phyloP scores from a whole-genome alignment of 2,888 invertebrate genomes.

The Scrobipalpa costella region DNA sequence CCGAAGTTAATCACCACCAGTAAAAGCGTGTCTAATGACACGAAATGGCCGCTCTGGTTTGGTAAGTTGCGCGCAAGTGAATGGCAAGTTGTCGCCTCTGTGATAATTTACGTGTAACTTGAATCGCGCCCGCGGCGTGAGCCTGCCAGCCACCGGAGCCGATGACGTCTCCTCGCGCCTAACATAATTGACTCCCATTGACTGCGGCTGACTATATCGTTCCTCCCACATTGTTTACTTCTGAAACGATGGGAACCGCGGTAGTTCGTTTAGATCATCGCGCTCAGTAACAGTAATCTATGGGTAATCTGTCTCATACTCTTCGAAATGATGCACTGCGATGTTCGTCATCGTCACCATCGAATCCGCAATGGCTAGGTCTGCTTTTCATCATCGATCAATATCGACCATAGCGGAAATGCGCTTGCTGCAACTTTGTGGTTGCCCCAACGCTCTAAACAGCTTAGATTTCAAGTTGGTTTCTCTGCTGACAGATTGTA shows the following conservation, averaged over 20 bases:
- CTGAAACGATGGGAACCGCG: slow-evolving; percentile 44
- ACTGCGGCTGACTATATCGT: slow-evolving; percentile 51
- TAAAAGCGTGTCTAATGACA: slow-evolving; percentile 60
- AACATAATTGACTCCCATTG: slow-evolving; percentile 67
- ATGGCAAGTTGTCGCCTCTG: slow-evolving; percentile 57
- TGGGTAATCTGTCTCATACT: not conserved
- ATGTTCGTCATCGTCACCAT: slow-evolving; percentile 43
- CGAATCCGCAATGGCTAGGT: slow-evolving; percentile 43
- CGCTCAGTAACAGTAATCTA: slow-evolving; percentile 24
- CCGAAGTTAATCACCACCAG: slow-evolving; percentile 44
- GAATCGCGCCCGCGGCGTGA: slow-evolving; percentile 47
- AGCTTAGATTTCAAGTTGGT: slow-evolving; percentile 34
- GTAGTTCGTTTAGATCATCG: slow-evolving; percentile 35
- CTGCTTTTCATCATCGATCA: slow-evolving; percentile 48
- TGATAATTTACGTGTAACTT: slow-evolving; percentile 59
- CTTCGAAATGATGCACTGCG: slow-evolving; percentile 39
- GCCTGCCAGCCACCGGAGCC: slow-evolving; percentile 32
- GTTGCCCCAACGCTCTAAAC: slow-evolving; percentile 36
- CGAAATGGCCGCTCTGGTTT: slow-evolving; percentile 56
- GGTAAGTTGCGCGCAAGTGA: slow-evolving; percentile 63
- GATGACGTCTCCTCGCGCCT: slow-evolving; percentile 55
- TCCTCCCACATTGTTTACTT: slow-evolving; percentile 54
- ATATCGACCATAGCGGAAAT: slow-evolving; percentile 60
- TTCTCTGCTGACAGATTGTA: slow-evolving; percentile 27
- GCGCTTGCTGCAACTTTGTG: slow-evolving; percentile 37